Percentiles rank a stretch among this genome's conserved stretches.
Evolutionary conservation across 2,797 vertebrate genomes (phyloP).

Genomic region (Sebastes flavidus): DNA sequence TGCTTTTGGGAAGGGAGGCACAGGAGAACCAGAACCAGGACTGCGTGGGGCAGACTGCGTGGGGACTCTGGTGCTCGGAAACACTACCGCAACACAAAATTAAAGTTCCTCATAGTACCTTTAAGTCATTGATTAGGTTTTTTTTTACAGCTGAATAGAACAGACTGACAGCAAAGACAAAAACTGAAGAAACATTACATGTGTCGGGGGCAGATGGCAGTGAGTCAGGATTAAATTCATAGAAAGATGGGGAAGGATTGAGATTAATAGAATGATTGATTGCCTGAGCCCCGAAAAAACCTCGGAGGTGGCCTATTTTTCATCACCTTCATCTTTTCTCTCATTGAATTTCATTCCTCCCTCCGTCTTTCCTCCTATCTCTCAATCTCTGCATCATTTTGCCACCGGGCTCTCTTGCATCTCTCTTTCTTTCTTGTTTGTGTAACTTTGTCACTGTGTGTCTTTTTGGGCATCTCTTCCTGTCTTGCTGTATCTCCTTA

Average conservation of each 20-base stretch:
- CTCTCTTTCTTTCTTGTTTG: slow-evolving; percentile 22
- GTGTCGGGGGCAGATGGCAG: slow-evolving; percentile 22
- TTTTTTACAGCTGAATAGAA: background rate
- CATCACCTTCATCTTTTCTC: slow-evolving; percentile 58
- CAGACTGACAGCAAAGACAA: background rate
- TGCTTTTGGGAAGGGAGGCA: too few relatives aligned
- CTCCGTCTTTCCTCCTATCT: slow-evolving; percentile 29
- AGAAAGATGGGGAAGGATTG: slow-evolving; percentile 42
- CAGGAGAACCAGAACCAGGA: background rate
- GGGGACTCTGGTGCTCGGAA: too few relatives aligned
- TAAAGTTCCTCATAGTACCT: background rate
- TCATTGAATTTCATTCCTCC: slow-evolving; percentile 50
- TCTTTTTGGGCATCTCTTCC: slow-evolving; percentile 22
- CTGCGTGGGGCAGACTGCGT: background rate
- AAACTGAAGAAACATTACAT: background rate
- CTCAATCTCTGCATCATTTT: slow-evolving; percentile 46
- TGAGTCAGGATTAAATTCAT: slow-evolving; percentile 52
- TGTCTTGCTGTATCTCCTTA: slow-evolving; percentile 24
- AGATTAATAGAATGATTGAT: slow-evolving; percentile 77
- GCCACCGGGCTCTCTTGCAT: slow-evolving; percentile 22
- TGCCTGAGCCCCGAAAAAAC: slow-evolving; percentile 27
- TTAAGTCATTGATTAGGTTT: background rate
- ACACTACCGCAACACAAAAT: background rate
- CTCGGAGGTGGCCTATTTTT: slow-evolving; percentile 62
- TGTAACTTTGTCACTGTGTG: slow-evolving; percentile 24